Base-by-base conservation (phyloP, 2,888 invertebrate species). In the Drosophila bunnanda region DNA sequence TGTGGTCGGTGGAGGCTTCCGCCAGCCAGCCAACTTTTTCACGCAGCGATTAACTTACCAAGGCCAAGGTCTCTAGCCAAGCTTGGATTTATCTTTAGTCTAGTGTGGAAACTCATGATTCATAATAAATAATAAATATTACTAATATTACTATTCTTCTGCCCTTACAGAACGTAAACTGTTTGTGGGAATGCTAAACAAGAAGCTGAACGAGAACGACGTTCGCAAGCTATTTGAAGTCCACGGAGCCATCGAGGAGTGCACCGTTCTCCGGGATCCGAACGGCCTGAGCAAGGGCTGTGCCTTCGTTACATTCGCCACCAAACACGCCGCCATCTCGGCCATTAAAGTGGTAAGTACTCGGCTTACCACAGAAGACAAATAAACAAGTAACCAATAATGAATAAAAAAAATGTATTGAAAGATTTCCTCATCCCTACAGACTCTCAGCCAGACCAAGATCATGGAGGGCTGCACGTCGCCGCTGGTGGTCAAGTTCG, bases 381-480 rank as follows among this genome's bases (percentile, higher is more conserved):
- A 6, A 5, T 6, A 10, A 2, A n/a, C 7, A 2, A n/a, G 5
- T 5, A 2, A n/a, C 5, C 8, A 8, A n/a, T 4, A 1, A 15
- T 5, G 4, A 2, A n/a, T 3, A 12, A 12, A 22, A 12, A 22
- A 22, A 13, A 10, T 17, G 39, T 34, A 34, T 52, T 10, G 4
- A 17, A 32, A 38, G 13, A 32, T 22, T 32, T 32, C 25, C 17
- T n/a, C 36, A 32, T 22, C 43, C 12, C 20, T 20, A 28, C n/a
- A 95, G 94, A 93, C 95, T 76, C 93, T 99, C 93, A 99, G 99
- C 94, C 99, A 99, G 93, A 98, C 98, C 92, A 97, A 98, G 93
- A 99, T 98, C 89, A 99, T 99, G 99, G 99, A 99, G 94, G 99
- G 99, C 55, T 99, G 99, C 93, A 98, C 98, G 79, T 98, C 98